Evolutionary conservation across 2,797 vertebrate genomes (phyloP), one percentile per base, ranked within the genome.

Genomic region (Poeciliopsis gracilis): DNA sequence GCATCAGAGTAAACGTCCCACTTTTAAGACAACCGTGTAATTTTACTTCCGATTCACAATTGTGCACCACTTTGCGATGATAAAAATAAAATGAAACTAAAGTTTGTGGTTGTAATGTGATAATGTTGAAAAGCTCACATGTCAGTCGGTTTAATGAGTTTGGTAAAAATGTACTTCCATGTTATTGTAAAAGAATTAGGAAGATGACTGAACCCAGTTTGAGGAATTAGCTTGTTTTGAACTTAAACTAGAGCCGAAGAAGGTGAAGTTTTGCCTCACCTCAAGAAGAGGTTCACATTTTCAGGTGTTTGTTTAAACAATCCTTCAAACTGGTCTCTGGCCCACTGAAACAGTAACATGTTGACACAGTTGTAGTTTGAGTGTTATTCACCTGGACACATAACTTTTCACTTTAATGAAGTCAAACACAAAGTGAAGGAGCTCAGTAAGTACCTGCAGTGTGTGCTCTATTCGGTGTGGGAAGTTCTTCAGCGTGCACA

Each of bases 291-390:
- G 87, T 96, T 97, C 78, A 97, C 84, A 20, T 93, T 94, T 86
- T 97, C 95, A 0, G 96, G 95, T 0, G 88, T 89, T 71, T 94
- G 92, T 87, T 93, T 95, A 86, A 98, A 99, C 76, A 97, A 93
- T n/a, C 94, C 95, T 78, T 97, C 97, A 89, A 99, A 98, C 87
- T 97, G 95, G 88, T 97, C 93, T 81, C 94, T 94, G 85, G 97
- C 97, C 98, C 97, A 99, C 98, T 99, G 90, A 77, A 91, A 90
- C 43, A 84, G 92, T 43, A 23, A 67, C 2, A 12, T 53, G 1
- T 28, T 43, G 38, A n/a, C 38, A 69, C 38, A 43, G 38, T n/a
- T n/a, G 11, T 6, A 69, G 20, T 13, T 13, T 55, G 10, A n/a
- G 25, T 67, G 25, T 59, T 11, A 74, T 59, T 74, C 33, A 47